These are phyloP conservation scores for Rhagonycha fulva DNA, from an alignment of 2,888 invertebrate genomes.

Conservation along the genomic window DNA sequence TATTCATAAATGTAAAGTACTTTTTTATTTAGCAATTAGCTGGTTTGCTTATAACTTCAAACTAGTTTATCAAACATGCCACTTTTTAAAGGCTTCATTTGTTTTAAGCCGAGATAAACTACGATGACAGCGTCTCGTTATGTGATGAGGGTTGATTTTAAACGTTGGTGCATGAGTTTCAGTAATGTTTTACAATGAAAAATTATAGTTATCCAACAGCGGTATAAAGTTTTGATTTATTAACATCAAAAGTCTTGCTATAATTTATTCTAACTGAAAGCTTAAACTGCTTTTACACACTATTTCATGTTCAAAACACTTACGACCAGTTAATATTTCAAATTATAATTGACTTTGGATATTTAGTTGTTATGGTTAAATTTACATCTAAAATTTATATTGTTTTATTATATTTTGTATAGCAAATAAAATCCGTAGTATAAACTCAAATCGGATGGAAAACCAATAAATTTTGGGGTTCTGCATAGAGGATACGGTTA, in stretches of 20 bases:
- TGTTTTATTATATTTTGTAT: not conserved
- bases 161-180: conserved; percentile 21
- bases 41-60: not conserved
- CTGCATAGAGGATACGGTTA: not conserved
- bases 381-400: not conserved
- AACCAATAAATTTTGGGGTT: not conserved
- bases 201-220: conserved; percentile 18
- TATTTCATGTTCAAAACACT: not conserved
- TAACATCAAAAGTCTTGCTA: conserved; percentile 11
- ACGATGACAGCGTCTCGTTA: conserved; percentile 31
- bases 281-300: not conserved
- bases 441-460: not conserved
- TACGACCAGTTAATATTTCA: not conserved
- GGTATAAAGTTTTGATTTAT: conserved; percentile 24
- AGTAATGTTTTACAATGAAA: conserved; percentile 28
- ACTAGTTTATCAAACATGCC: conserved; percentile 28
- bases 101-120: conserved; percentile 32
- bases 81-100: conserved; percentile 31
- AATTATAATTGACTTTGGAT: not conserved
- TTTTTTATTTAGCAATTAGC: not conserved
- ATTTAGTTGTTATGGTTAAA: not conserved
- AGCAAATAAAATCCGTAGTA: not conserved
- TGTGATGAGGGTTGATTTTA: conserved; percentile 29
- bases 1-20: not conserved
- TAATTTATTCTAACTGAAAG: conserved; percentile 19